phyloP scores from a whole-genome alignment of 2,888 invertebrate genomes.

The Didymodactylos carnosus region DNA sequence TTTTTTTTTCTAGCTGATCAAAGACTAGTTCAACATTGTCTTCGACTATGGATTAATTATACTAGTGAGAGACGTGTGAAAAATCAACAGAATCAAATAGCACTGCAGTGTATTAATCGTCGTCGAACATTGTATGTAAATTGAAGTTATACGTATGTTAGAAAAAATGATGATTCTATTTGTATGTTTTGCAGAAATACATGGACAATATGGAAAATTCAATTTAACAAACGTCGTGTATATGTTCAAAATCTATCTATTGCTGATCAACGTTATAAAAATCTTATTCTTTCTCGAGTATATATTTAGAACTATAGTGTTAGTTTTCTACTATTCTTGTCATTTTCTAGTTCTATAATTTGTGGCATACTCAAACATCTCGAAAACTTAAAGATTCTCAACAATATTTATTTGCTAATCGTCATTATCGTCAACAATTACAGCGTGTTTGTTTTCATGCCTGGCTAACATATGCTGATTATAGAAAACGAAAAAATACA shows the following conservation, averaged over 20 bases:
- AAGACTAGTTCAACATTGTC: too few relatives aligned
- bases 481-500: neutral
- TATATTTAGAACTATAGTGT: too few relatives aligned
- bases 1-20: too few relatives aligned
- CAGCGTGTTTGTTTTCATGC: neutral
- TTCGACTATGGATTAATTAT: neutral
- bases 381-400: neutral
- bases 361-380: neutral
- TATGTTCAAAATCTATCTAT: neutral
- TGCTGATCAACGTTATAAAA: neutral
- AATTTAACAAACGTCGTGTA: neutral
- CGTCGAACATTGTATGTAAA: too few relatives aligned
- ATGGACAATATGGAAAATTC: neutral
- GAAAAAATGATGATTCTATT: too few relatives aligned
- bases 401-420: neutral
- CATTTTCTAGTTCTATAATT: neutral
- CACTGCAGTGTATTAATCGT: neutral
- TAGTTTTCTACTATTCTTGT: neutral
- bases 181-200: too few relatives aligned
- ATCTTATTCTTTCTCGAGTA: neutral
- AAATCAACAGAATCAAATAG: neutral
- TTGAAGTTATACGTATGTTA: too few relatives aligned
- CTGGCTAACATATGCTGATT: neutral
- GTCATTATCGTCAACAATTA: neutral
- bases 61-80: too few relatives aligned